These are phyloP conservation scores for Heliconius hermathena DNA, from an alignment of 1,140 invertebrate species.

Conservation along the genomic window DNA sequence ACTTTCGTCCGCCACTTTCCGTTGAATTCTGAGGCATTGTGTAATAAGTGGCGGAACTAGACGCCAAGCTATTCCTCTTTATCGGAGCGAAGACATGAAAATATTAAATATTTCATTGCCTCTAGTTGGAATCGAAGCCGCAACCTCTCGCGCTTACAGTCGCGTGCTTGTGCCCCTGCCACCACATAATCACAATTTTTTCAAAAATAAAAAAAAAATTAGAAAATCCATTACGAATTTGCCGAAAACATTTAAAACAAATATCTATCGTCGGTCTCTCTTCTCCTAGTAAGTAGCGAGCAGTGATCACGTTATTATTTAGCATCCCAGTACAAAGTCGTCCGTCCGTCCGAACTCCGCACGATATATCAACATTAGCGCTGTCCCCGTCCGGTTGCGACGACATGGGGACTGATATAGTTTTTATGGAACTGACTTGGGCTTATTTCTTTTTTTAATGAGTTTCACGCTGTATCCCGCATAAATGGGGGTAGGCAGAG, in stretches of 20 bases:
- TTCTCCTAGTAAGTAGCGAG: neutral
- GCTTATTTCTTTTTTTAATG: neutral
- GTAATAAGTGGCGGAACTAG: neutral
- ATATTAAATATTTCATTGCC: neutral
- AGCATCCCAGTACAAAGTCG: conserved; percentile 62
- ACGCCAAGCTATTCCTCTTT: neutral
- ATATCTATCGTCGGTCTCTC: neutral
- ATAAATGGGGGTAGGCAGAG: neutral
- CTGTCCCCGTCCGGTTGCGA: conserved; percentile 58
- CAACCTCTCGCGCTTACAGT: neutral
- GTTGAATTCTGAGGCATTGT: neutral
- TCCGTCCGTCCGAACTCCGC: conserved; percentile 65
- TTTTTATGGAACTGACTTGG: conserved; percentile 28
- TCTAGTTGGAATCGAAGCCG: neutral
- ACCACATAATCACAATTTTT: too few relatives aligned
- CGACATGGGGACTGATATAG: conserved; percentile 30
- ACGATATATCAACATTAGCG: conserved; percentile 77
- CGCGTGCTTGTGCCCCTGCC: neutral
- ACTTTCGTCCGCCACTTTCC: neutral
- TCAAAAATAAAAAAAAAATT: neutral
- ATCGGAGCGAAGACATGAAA: neutral
- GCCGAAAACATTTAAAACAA: neutral
- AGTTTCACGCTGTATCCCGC: too few relatives aligned
- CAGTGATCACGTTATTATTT: conserved; percentile 60
- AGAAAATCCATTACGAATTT: neutral